Evolutionary conservation across 2,888 invertebrate genomes (phyloP).

Genomic region (Parnassius orleans): DNA sequence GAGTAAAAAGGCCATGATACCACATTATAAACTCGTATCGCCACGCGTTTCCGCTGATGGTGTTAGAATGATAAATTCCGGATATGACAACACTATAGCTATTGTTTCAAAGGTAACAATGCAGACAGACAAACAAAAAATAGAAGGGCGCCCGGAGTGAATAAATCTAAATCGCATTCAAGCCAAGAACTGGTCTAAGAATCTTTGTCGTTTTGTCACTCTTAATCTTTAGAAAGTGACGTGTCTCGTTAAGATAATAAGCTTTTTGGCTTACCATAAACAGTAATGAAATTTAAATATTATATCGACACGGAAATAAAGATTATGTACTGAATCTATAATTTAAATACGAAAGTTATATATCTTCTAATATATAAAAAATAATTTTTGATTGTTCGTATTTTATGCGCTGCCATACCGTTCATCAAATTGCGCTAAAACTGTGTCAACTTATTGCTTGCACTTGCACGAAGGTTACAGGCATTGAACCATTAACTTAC

Average conservation of each 20-base stretch:
- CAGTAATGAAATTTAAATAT: conserved; percentile 7
- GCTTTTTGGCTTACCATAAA: conserved; percentile 20
- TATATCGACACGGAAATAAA: conserved; percentile 10
- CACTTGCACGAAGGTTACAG: too few relatives aligned
- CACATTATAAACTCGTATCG: conserved; percentile 77
- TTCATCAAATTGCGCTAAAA: too few relatives aligned
- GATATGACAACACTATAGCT: conserved; percentile 68
- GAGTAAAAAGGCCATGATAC: conserved; percentile 69
- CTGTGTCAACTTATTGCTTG: too few relatives aligned
- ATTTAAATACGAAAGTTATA: not conserved
- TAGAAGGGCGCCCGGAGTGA: conserved; percentile 55
- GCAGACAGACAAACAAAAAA: conserved; percentile 66
- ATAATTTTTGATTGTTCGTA: too few relatives aligned
- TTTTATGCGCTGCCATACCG: too few relatives aligned
- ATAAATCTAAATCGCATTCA: conserved; percentile 72
- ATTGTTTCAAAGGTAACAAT: conserved; percentile 76
- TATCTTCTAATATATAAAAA: too few relatives aligned
- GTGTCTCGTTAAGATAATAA: conserved; percentile 18
- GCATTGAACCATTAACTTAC: too few relatives aligned
- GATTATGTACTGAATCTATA: conserved; percentile 2
- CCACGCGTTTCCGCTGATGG: conserved; percentile 74
- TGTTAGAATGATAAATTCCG: conserved; percentile 77
- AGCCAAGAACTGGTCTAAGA: conserved; percentile 58
- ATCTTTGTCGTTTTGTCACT: conserved; percentile 33
- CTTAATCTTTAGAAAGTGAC: conserved; percentile 26